These are phyloP conservation scores for Myiagra hebetior DNA, from an alignment of 2,113 vertebrate species.

Conservation along the genomic window DNA sequence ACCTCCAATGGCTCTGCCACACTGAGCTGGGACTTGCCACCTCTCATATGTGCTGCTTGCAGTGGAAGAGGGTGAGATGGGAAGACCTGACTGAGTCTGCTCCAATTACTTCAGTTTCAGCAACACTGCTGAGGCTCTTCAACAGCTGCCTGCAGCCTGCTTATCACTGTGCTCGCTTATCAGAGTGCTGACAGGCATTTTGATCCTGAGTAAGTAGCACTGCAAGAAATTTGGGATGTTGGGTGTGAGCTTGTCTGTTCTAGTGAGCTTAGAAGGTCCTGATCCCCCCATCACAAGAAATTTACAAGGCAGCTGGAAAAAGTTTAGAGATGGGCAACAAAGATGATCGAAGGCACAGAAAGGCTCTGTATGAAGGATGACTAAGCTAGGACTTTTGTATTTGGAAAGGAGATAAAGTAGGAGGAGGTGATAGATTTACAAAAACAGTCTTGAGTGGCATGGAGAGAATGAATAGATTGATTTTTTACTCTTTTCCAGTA, in stretches of 20 bases:
- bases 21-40: not conserved
- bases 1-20: not conserved
- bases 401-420: not conserved
- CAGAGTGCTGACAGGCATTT: rapidly evolving
- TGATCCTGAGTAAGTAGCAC: not conserved
- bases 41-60: not conserved
- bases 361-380: not conserved
- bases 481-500: not conserved
- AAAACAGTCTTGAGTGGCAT: not conserved
- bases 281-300: not conserved
- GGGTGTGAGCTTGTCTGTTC: not conserved
- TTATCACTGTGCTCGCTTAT: not conserved
- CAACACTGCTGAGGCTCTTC: not conserved
- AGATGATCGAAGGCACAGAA: not conserved
- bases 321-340: not conserved
- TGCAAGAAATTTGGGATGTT: not conserved
- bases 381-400: not conserved
- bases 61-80: not conserved
- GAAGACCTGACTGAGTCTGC: not conserved
- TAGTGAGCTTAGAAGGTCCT: not conserved
- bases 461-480: not conserved
- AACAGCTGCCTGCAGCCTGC: not conserved
- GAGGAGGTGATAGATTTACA: not conserved
- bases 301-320: not conserved
- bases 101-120: not conserved